Evolutionary conservation across 2,888 invertebrate genomes (phyloP), one percentile per base, ranked within the genome.

Genomic region (Smittia sp.): DNA sequence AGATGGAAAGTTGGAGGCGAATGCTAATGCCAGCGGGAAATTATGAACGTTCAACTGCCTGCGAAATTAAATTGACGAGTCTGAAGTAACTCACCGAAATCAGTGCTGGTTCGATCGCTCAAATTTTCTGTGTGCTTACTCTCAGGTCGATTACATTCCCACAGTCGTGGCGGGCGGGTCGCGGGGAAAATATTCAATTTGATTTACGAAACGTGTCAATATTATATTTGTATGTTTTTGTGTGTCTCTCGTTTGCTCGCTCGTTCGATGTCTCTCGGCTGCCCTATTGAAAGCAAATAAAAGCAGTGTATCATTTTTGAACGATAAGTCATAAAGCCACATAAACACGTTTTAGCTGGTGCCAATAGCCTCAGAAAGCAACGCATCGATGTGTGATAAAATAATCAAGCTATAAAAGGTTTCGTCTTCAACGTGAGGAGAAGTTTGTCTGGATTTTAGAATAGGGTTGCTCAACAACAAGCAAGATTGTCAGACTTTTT

Each of bases 121-220:
- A n/a, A 18, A 58, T 58, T 58, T 58, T 58, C 7, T 58, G 58
- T n/a, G 1, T 69, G 52, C 27, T 62, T 38, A 54, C 38, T 39
- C 39, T 72, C 22, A 72, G 72, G 72, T 72, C 72, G 54, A 58
- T 72, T 72, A 72, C 72, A 62, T 69, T 69, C 46, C 25, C 69
- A 54, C 69, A 69, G 63, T 27, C 58, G 58, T 11, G n/a, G 32
- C 15, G n/a, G 46, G 46, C 46, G 46, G 2, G 2, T 2, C 11
- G 15, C 46, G 15, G 11, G 1, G 20, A 63, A 63, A 22, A 22
- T 22, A 18, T 52, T 41, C 22, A 20, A 25, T 69, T 27, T 69
- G 46, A 46, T 69, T 69, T 69, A 24, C 52, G 68, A 69, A 54
- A 7, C 54, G 39, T 72, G 72, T 72, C 58, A 72, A 72, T 72